These are phyloP conservation scores for Strongylocentrotus purpuratus DNA, from an alignment of 35 echinoderm and acorn worm genomes.

Conservation along the genomic window DNA sequence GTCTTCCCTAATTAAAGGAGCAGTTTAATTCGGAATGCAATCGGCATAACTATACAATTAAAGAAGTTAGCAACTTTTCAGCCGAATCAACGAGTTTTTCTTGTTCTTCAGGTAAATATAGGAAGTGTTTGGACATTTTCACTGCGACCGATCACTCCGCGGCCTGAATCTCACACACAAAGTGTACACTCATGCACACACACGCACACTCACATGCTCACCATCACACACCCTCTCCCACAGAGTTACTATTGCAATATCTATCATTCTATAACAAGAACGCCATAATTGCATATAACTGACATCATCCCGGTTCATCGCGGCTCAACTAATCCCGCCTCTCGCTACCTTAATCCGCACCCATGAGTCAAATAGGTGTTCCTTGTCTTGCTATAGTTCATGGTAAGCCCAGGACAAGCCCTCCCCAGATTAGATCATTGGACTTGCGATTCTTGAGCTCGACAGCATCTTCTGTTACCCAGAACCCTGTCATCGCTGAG, in stretches of 20 bases:
- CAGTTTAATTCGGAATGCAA: no score
- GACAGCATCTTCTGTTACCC: neutral
- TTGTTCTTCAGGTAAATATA: no score
- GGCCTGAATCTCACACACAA: no score
- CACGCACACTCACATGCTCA: neutral
- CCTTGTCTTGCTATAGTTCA: neutral
- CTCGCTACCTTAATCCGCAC: constrained; percentile 7
- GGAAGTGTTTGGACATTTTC: no score
- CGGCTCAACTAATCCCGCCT: neutral
- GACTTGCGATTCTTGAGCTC: neutral
- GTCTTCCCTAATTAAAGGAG: no score
- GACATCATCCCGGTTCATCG: neutral
- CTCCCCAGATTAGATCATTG: neutral
- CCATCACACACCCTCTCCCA: neutral
- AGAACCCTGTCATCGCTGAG: neutral
- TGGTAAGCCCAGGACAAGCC: neutral
- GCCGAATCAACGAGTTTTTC: no score
- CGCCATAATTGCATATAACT: neutral
- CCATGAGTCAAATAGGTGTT: neutral
- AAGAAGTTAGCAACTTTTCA: no score
- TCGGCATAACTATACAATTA: no score
- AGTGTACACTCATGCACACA: neutral
- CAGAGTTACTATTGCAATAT: neutral
- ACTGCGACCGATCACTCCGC: no score
- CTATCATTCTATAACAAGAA: neutral